Evolutionary conservation across 2,797 vertebrate genomes (phyloP), one percentile per base, ranked within the genome.

Genomic region (Australoheros facetus): DNA sequence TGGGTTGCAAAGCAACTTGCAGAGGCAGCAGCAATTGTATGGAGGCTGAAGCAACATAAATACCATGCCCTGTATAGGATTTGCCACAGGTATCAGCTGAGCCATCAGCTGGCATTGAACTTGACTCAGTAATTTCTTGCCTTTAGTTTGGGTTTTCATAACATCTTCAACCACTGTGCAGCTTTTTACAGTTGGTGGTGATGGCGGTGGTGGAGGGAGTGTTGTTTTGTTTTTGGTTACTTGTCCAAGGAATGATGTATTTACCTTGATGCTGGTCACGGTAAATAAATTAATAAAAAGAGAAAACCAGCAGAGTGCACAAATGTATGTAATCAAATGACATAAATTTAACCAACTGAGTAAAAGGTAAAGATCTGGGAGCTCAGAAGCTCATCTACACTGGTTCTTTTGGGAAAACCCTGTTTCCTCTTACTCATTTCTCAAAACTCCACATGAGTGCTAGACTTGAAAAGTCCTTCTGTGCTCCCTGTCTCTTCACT

Each of bases 391-490:
- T 53, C 13, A 60, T 4, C 4, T 16, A 34, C 58, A 26, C 21
- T 8, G 23, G 1, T 79, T 39, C 3, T 56, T 21, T 19, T 13
- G 3, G 16, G 42, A 71, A 58, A 66, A 45, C 2, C 28, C 14
- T 57, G 19, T 55, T 54, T 57, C 16, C 17, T 37, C 56, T 66
- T n/a, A n/a, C 45, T 13, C 28, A 56, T 78, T 32, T 60, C 7
- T 30, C 39, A 57, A 72, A 69, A 71, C 12, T 55, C 6, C 11
- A 71, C 32, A 37, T 77, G 11, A 73, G 6, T 56, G 51, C 72
- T 75, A 74, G 23, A 77, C 81, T 75, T 64, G n/a, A 82, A 74
- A 69, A 55, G 72, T 51, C 26, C 19, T 56, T 71, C 75, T 85
- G 74, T 81, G 53, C n/a, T 78, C 71, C 17, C 14, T 74, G 57